Conservation (phyloP, 2,113 vertebrate species). For the Prunella himalayana region DNA sequence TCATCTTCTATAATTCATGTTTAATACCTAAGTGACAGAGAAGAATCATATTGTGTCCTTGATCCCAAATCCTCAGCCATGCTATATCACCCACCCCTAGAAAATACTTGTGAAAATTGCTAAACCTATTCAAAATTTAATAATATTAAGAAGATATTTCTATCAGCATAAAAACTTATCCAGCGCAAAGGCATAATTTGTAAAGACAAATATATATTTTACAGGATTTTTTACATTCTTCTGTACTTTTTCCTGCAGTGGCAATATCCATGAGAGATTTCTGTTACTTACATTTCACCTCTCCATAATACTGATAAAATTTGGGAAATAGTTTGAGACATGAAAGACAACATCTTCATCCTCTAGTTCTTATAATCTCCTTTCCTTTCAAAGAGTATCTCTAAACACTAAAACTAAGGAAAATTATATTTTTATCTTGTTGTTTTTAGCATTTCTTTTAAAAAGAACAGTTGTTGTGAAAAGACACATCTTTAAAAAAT, state of each 20-base stretch:
- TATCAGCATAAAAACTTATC: background rate
- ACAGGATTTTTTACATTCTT: background rate
- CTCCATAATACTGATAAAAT: background rate
- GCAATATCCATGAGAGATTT: background rate
- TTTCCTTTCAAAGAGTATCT: background rate
- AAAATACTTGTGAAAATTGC: constrained; percentile 50
- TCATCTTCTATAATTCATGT: constrained; percentile 83
- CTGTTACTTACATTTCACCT: background rate
- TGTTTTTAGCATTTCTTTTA: background rate
- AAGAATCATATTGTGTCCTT: constrained; percentile 74
- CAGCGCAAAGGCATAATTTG: constrained; percentile 18
- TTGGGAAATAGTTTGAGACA: background rate
- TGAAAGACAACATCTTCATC: background rate
- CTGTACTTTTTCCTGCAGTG: background rate
- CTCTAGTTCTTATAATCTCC: background rate
- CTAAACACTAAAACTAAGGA: background rate
- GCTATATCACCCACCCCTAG: background rate
- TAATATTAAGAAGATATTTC: background rate
- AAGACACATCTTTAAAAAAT: background rate
- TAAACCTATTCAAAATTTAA: constrained; percentile 2
- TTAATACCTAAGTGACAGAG: constrained; percentile 83
- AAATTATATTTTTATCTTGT: background rate
- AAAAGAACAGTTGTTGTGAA: background rate
- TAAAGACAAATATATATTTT: background rate
- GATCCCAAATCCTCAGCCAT: constrained; percentile 66